Evolutionary conservation across 2,797 vertebrate species (phyloP), one percentile per base, ranked within the genome.

Genomic region (Enteromius paludinosus): DNA sequence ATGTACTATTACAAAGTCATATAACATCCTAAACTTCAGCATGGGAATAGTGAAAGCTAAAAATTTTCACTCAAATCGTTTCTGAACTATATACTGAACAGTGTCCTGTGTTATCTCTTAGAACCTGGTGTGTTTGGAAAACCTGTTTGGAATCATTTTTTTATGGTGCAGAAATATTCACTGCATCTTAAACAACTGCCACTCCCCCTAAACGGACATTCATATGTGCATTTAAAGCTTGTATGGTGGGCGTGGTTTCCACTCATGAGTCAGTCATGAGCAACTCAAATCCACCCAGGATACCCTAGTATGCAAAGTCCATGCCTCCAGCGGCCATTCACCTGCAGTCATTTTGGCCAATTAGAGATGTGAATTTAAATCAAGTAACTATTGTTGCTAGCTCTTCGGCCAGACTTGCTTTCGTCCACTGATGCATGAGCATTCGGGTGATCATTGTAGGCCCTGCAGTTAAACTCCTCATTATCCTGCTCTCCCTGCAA

Each of bases 221-320:
- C 41, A 56, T 33, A 45, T 47, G n/a, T 61, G 66, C 23, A 79
- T 10, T 56, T 69, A 18, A 43, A 15, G n/a, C 54, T 62, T 9
- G 28, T 76, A 83, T 85, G 83, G 61, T 74, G 62, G 82, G 14
- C 59, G 41, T 78, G 72, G 73, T 76, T 85, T 86, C 59, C 77
- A 78, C 69, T 49, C 25, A 84, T 49, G 30, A 80, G 61, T 81
- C 69, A 82, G 79, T 82, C 65, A 72, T 35, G 71, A 62, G 69
- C 43, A 85, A 79, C 49, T 78, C 81, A 30, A 28, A 62, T 83
- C 45, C 83, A 79, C 62, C 54, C 15, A 62, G 77, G 77, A 79
- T 28, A 61, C 9, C n/a, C 52, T 35, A 71, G 81, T 83, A 86
- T 83, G 66, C 28, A 86, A 88, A 85, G 81, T 83, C 81, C 85